These are phyloP conservation scores for Drosophila watanabei DNA, from an alignment of 1,140 invertebrate genomes.

Conservation along the genomic window DNA sequence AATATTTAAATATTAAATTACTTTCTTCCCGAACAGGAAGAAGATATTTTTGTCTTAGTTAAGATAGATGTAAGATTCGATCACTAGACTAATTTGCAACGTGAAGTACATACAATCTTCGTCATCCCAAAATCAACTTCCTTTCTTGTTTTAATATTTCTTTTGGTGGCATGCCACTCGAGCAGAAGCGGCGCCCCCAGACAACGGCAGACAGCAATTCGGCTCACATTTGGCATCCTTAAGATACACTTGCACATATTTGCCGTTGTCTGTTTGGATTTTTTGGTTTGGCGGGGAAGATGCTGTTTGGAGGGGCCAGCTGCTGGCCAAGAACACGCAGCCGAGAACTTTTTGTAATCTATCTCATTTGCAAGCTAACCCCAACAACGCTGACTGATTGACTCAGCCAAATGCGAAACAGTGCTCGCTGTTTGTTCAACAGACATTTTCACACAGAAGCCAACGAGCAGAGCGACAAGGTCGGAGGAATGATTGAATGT, in stretches of 20 bases:
- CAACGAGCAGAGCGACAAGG: slow-evolving; percentile 61
- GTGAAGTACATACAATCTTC: background rate
- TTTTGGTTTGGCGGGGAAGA: slow-evolving; percentile 1
- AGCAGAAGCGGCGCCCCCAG: slow-evolving; percentile 55
- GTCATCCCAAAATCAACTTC: background rate
- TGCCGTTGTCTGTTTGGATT: slow-evolving; percentile 23
- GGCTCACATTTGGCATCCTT: slow-evolving; percentile 70
- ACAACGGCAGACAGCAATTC: slow-evolving; percentile 53
- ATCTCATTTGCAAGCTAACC: slow-evolving; percentile 33
- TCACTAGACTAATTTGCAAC: rapidly evolving
- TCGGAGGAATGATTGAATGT: slow-evolving; percentile 66
- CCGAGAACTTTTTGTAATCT: slow-evolving; percentile 53
- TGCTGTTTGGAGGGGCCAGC: background rate
- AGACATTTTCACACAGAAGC: slow-evolving; percentile 74
- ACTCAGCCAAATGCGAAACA: slow-evolving; percentile 35
- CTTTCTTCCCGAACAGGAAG: too few species aligned
- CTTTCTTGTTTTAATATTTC: background rate
- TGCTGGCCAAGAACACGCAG: slow-evolving; percentile 40
- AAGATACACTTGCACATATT: slow-evolving; percentile 45
- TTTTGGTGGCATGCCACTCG: slow-evolving; percentile 63
- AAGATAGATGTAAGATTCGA: background rate
- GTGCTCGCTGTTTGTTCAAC: slow-evolving; percentile 53
- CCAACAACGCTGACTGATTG: slow-evolving; percentile 16
- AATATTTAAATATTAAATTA: too few species aligned
- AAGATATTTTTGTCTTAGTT: too few species aligned